Base-by-base conservation (phyloP, 2,888 invertebrate species). In the Pollenia labialis region DNA sequence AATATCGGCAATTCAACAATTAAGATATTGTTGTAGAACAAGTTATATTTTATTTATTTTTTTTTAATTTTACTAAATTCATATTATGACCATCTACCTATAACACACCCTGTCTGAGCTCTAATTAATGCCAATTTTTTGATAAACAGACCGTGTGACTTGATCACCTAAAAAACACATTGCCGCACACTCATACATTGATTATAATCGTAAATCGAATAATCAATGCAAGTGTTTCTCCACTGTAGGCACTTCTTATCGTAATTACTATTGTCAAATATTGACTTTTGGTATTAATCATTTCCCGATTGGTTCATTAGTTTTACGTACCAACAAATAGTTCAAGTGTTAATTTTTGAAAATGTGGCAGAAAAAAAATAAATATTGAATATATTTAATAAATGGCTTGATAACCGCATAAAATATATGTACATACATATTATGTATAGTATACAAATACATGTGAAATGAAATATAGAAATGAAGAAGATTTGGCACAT, bases 241-340 rank as follows among this genome's bases (percentile, higher is more conserved):
- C 16, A 50, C 44, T 79, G 74, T 87, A 84, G 80, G 58, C 76
- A 83, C 58, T 80, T 64, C 76, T 88, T 89, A 88, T 89, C 88
- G 89, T 89, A 90, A 90, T 91, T 91, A 91, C 90, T 89, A 88
- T 87, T 91, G 90, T 90, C 89, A 90, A 90, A 90, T 89, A 89
- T 87, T 88, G 85, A 82, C 74, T 81, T 79, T 66, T 62, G 54
- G 72, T 76, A 84, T 85, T 81, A 71, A 76, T 80, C 83, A 71
- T 76, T 77, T 82, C 72, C 14, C 60, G 79, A 62, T 81, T 76
- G 71, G 42, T 56, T 56, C 14, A 18, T 72, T 77, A 64, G 12
- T 52, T 50, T 50, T 56, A 44, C 18, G 11, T 68, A 50, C 23
- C 32, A 50, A 72, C 52, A 16, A 64, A 74, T 42, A 56, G 54